Evolutionary conservation across 2,888 invertebrate species (phyloP).

Genomic region (Rhimphoctona megacephalus): DNA sequence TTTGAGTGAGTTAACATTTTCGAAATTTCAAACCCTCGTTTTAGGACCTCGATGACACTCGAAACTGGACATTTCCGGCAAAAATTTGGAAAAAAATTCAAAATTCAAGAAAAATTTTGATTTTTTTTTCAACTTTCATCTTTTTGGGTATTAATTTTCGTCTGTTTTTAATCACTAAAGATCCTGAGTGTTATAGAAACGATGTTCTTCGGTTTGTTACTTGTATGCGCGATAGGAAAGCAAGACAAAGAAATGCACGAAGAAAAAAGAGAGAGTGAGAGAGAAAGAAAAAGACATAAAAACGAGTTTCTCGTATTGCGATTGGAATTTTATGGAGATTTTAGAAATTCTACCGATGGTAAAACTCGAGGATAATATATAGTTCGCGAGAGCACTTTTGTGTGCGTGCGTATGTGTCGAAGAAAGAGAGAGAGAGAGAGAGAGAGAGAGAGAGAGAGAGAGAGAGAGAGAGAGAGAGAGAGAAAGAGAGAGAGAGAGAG

Average conservation of each 20-base stretch:
- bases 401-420: slow-evolving; percentile 13
- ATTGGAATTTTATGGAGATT: slow-evolving; percentile 63
- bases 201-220: not conserved
- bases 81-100: not conserved
- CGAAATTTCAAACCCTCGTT: not conserved
- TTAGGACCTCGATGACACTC: not conserved
- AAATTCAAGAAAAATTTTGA: not conserved
- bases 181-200: not conserved
- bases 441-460: not conserved
- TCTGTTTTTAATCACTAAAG: not conserved
- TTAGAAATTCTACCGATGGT: slow-evolving; percentile 60
- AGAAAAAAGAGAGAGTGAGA: slow-evolving; percentile 14
- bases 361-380: slow-evolving; percentile 55
- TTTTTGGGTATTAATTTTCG: not conserved
- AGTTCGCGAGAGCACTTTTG: slow-evolving; percentile 5
- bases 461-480: not conserved
- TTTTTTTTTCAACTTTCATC: not conserved
- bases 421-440: not conserved
- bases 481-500: not conserved
- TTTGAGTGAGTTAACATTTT: not conserved
- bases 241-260: not conserved
- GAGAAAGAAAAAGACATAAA: slow-evolving; percentile 41
- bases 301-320: slow-evolving; percentile 53
- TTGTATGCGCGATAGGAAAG: not conserved
- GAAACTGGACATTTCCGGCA: not conserved